phyloP scores from a whole-genome alignment of 2,888 invertebrate genomes.

The Shargacucullia verbasci region DNA sequence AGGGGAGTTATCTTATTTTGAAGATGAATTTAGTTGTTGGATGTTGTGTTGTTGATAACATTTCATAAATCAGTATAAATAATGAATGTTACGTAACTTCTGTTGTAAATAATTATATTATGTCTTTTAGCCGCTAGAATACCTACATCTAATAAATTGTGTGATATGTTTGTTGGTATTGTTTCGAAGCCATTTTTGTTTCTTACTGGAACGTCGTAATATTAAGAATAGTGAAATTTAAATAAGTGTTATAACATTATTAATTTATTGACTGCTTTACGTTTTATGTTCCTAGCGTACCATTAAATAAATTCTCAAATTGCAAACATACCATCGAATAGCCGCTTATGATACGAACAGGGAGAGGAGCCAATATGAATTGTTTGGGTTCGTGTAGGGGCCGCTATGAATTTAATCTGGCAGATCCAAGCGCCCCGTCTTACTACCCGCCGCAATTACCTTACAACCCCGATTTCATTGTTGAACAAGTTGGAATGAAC shows the following conservation, averaged over 20 bases:
- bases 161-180: no score
- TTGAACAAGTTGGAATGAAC: conserved; percentile 64
- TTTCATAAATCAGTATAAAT: conserved; percentile 33
- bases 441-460: conserved; percentile 80
- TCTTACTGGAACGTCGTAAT: neutral
- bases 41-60: conserved; percentile 48
- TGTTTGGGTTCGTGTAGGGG: conserved; percentile 73
- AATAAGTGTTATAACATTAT: neutral
- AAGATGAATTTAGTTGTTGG: conserved; percentile 60
- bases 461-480: conserved; percentile 79
- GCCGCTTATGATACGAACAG: conserved; percentile 36
- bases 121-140: conserved; percentile 8
- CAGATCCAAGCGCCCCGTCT: conserved; percentile 72
- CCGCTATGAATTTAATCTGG: conserved; percentile 66
- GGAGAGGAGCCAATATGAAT: conserved; percentile 71
- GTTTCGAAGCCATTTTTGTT: conserved; percentile 1
- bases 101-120: conserved; percentile 26
- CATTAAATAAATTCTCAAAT: conserved; percentile 9
- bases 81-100: conserved; percentile 28
- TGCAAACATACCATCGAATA: conserved; percentile 10
- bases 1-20: conserved; percentile 72
- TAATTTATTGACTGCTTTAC: neutral
- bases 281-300: conserved; percentile 1
- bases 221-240: conserved; percentile 1
- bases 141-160: conserved; percentile 10